These are phyloP conservation scores for Lithophane semibrunnea DNA, from an alignment of 2,888 invertebrate genomes.

Conservation along the genomic window DNA sequence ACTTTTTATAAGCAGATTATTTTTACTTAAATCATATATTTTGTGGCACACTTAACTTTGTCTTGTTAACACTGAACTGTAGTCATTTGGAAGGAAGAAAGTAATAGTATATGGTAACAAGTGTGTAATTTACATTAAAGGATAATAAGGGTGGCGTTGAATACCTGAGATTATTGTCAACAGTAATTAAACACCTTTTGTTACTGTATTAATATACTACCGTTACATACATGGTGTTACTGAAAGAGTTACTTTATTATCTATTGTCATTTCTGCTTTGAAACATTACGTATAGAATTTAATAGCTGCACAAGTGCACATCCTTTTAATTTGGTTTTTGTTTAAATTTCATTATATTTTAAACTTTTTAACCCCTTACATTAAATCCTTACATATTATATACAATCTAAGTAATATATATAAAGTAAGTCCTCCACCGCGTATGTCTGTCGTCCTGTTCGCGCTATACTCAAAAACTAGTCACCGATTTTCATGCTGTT, in stretches of 20 bases:
- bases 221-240: constrained; percentile 3
- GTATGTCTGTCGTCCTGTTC: no score
- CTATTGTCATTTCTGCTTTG: not conserved
- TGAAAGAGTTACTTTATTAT: not conserved
- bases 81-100: not conserved
- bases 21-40: not conserved
- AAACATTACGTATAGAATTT: not conserved
- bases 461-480: no score
- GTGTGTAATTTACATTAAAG: not conserved
- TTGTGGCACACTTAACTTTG: not conserved
- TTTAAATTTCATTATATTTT: not conserved
- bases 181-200: constrained; percentile 8
- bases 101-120: not conserved
- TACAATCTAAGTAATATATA: no score
- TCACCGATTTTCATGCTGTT: no score
- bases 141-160: not conserved
- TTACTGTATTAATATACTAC: not conserved
- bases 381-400: no score
- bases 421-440: no score
- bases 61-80: not conserved
- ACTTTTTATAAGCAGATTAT: not conserved
- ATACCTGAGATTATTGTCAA: constrained; percentile 13
- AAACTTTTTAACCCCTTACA: not conserved
- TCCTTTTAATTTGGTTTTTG: not conserved
- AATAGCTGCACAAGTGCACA: not conserved